These are phyloP conservation scores for Macquaria australasica DNA, from an alignment of 2,113 vertebrate genomes.

Conservation along the genomic window DNA sequence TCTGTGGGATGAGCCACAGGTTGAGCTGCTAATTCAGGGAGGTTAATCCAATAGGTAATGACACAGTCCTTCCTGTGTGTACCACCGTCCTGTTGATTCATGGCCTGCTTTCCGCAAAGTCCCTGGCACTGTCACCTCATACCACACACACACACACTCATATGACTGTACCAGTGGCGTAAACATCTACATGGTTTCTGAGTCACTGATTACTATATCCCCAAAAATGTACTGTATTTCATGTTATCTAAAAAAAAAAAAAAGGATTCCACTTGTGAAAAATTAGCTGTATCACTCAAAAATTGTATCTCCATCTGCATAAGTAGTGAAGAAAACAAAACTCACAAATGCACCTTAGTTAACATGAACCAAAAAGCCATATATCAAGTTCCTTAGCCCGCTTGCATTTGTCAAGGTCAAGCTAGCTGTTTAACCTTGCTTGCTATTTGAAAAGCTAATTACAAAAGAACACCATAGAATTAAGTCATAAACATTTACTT, in stretches of 20 bases:
- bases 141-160: constrained; percentile 11
- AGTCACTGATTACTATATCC: background rate
- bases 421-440: background rate
- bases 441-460: background rate
- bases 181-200: background rate
- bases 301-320: background rate
- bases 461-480: background rate
- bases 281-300: background rate
- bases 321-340: background rate
- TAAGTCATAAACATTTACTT: background rate
- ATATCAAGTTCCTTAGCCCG: background rate
- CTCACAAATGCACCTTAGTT: background rate
- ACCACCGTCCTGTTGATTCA: constrained; percentile 54
- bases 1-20: constrained; percentile 54
- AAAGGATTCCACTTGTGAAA: background rate
- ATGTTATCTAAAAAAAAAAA: background rate
- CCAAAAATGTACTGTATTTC: background rate
- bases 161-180: background rate
- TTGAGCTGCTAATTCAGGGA: constrained; percentile 29
- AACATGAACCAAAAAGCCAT: background rate
- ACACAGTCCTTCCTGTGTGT: constrained; percentile 53
- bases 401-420: background rate
- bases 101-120: constrained; percentile 28
- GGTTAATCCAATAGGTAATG: constrained; percentile 54
- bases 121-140: constrained; percentile 15